These are phyloP conservation scores for Phengaris alcon DNA, from an alignment of 2,888 invertebrate species.

Conservation along the genomic window DNA sequence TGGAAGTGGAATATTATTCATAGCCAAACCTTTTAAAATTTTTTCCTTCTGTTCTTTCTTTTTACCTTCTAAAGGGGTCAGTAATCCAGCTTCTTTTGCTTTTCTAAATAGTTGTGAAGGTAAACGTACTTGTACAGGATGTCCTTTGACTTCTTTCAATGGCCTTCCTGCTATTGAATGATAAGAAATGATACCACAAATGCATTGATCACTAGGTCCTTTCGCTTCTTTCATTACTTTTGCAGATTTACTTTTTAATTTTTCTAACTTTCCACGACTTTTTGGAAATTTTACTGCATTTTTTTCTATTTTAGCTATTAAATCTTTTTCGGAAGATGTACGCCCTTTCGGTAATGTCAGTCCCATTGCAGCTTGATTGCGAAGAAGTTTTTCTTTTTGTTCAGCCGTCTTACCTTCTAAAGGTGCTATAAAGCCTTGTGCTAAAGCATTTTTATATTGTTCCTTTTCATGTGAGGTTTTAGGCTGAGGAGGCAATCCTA, in stretches of 20 bases:
- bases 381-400: constrained; percentile 44
- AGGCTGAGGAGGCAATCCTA: constrained; percentile 36
- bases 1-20: too few relatives aligned
- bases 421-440: constrained; percentile 41
- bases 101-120: too few relatives aligned
- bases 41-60: too few relatives aligned
- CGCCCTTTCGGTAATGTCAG: constrained; percentile 37
- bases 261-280: constrained; percentile 38
- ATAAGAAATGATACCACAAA: constrained; percentile 44
- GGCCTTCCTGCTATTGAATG: constrained; percentile 21
- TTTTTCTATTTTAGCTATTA: constrained; percentile 40
- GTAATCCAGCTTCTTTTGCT: too few relatives aligned
- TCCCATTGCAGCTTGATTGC: constrained; percentile 37
- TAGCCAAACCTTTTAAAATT: too few relatives aligned
- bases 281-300: constrained; percentile 43
- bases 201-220: constrained; percentile 49
- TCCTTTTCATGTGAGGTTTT: constrained; percentile 36
- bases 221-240: constrained; percentile 46
- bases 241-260: constrained; percentile 42
- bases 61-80: too few relatives aligned
- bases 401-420: constrained; percentile 43
- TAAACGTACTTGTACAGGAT: constrained; percentile 28
- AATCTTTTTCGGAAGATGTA: constrained; percentile 39
- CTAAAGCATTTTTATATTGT: constrained; percentile 36
- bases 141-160: background rate